Conservation (phyloP, 2,888 invertebrate species). For the Strigamia maritima region DNA sequence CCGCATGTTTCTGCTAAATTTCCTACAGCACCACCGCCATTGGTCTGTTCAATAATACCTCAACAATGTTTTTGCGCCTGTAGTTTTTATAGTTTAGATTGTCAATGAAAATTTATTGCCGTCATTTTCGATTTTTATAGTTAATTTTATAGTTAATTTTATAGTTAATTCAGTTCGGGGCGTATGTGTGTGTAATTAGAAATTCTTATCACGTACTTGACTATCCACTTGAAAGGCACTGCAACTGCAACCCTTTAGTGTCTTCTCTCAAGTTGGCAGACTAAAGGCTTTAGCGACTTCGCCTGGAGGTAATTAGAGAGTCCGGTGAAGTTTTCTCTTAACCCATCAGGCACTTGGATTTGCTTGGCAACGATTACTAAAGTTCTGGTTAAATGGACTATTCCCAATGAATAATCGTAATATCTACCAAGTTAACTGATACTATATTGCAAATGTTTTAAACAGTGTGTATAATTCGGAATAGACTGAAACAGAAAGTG, state of each 20-base stretch:
- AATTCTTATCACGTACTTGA: not conserved
- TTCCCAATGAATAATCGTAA: not conserved
- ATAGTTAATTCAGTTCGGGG: too few species aligned
- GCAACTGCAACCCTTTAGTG: not conserved
- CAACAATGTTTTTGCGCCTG: too few species aligned
- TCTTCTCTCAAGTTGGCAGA: not conserved
- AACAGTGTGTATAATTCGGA: too few species aligned
- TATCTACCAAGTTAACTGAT: not conserved
- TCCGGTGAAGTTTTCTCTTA: constrained; percentile 9
- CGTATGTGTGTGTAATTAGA: not conserved
- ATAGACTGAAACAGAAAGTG: too few species aligned
- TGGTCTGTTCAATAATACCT: too few species aligned
- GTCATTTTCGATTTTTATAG: too few species aligned
- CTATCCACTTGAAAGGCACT: constrained; percentile 3
- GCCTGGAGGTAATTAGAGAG: constrained; percentile 6
- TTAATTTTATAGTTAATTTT: too few species aligned
- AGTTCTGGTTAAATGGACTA: constrained; percentile 1
- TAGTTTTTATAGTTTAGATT: too few species aligned
- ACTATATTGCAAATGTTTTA: not conserved
- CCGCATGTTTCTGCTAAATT: too few species aligned
- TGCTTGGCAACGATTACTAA: not conserved
- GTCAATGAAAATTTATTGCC: too few species aligned
- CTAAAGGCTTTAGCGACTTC: constrained; percentile 6
- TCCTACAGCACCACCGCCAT: too few species aligned
- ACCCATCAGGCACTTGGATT: not conserved